Percentiles rank a stretch among this genome's conserved stretches.
These are phyloP conservation scores for Leptestheria dahalacensis DNA, from an alignment of 1,140 invertebrate genomes.

Conservation along the genomic window DNA sequence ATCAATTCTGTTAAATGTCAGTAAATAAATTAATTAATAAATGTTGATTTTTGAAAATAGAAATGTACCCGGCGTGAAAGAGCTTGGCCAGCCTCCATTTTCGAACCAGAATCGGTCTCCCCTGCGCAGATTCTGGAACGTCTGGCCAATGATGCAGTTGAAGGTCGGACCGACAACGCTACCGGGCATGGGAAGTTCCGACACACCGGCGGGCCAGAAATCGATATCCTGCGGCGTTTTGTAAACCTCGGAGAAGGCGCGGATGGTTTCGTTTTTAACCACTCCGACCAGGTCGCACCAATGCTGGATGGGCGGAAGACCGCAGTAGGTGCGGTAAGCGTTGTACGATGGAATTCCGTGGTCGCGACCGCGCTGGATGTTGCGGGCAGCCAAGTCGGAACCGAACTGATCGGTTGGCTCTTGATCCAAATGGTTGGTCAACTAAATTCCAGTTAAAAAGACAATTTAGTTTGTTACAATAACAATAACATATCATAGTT, in stretches of 20 bases:
- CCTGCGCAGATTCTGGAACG: slow-evolving; percentile 35
- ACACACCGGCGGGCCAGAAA: slow-evolving; percentile 32
- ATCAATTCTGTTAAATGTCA: too few species aligned
- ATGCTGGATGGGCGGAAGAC: slow-evolving; percentile 23
- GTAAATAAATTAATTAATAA: not conserved
- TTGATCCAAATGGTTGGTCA: slow-evolving; percentile 12
- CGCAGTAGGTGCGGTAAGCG: slow-evolving; percentile 26
- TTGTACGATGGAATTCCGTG: slow-evolving; percentile 52
- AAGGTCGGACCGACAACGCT: slow-evolving; percentile 38
- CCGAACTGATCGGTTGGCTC: not conserved
- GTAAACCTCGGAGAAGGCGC: slow-evolving; percentile 21
- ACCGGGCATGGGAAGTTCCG: slow-evolving; percentile 29
- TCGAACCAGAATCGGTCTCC: slow-evolving; percentile 47
- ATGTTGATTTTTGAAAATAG: not conserved
- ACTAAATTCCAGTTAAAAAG: slow-evolving; percentile 16
- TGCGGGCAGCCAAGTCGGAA: slow-evolving; percentile 42
- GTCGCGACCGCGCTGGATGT: slow-evolving; percentile 49
- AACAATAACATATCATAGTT: too few species aligned
- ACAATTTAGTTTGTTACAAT: not conserved
- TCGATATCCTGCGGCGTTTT: slow-evolving; percentile 31
- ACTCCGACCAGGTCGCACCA: slow-evolving; percentile 22
- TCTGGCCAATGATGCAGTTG: slow-evolving; percentile 36
- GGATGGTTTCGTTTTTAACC: slow-evolving; percentile 23
- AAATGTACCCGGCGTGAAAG: slow-evolving; percentile 25
- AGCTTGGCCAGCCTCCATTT: slow-evolving; percentile 25